Base-by-base conservation (phyloP, 2,888 invertebrate genomes). In the Serrognathus titanus region DNA sequence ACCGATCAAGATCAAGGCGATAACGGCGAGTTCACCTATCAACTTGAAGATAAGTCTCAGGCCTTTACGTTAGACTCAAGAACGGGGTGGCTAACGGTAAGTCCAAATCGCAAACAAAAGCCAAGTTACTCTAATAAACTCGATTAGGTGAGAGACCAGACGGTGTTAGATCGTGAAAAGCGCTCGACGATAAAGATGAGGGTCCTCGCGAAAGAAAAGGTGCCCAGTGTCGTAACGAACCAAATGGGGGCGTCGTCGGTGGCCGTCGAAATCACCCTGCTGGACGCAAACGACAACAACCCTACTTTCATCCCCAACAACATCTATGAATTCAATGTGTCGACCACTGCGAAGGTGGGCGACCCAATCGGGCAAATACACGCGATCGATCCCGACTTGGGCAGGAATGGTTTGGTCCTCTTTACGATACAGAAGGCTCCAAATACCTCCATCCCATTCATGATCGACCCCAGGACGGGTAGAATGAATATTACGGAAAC, bases 231-330 rank as follows among this genome's bases (percentile, higher is more conserved):
- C 2, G 84, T 87, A 0, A 76, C 79, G 0, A 85, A 82, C 12
- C 31, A 50, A 36, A 80, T 78, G 58, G 74, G 73, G 0, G 72
- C 76, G 11, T 83, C 83, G 45, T 81, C 80, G 20, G 92, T 92
- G 0, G 84, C 84, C 40, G 89, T 94, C 0, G 91, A 92, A 78
- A 89, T 95, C 1, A 88, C 89, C 0, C 75, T 95, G 24, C 79
- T 91, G 0, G 95, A 96, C 72, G 91, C 94, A 11, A 96, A 96
- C 71, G 95, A 96, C 72, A 94, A 95, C 68, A 91, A 90, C 66
- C 95, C 96, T 0, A 85, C 86, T 24, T 95, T 94, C 70, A 83
- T 90, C 20, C 90, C 92, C 3, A 89, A 86, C 54, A 93, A 93
- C 74, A 79, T 93, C 4, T 94, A 93, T 67, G 89, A 91, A 69